phyloP scores from a whole-genome alignment of 30 jellyfish, hydroid and myxozoan genomes.

The Hydra vulgaris region DNA sequence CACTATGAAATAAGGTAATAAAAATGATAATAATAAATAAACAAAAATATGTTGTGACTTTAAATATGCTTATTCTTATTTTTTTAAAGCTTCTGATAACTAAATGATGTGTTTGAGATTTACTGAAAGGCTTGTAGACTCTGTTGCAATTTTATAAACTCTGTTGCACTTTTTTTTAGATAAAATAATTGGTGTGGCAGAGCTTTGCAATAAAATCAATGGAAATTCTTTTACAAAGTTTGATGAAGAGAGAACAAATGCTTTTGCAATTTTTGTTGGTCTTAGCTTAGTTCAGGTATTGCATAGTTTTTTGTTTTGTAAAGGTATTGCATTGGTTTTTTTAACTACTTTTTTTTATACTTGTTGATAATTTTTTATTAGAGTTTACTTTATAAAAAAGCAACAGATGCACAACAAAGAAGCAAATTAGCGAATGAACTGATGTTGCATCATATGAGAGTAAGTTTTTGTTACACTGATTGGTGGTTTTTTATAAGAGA shows the following conservation, averaged over 20 bases:
- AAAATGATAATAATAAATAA: too few species aligned
- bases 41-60: too few species aligned
- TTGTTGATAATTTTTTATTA: background rate
- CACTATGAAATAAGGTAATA: background rate
- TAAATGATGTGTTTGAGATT: too few species aligned
- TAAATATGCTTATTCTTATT: too few species aligned
- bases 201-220: conserved; percentile 72
- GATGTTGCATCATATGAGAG: conserved; percentile 97
- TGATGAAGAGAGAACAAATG: conserved; percentile 83
- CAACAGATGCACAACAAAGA: conserved; percentile 82
- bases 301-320: conserved; percentile 44
- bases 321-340: conserved; percentile 58
- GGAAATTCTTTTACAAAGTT: conserved; percentile 85
- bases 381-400: conserved; percentile 87
- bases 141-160: background rate
- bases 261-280: conserved; percentile 93
- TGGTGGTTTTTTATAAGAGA: too few species aligned
- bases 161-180: background rate
- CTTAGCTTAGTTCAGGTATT: conserved; percentile 91
- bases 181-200: conserved; percentile 82
- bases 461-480: conserved; percentile 10
- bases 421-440: conserved; percentile 86
- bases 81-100: too few species aligned
- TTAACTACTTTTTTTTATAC: too few species aligned
- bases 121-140: too few species aligned